Percentiles rank a stretch among this genome's conserved stretches.
These are phyloP conservation scores for Apamea anceps DNA, from an alignment of 2,888 invertebrate species.

Conservation along the genomic window DNA sequence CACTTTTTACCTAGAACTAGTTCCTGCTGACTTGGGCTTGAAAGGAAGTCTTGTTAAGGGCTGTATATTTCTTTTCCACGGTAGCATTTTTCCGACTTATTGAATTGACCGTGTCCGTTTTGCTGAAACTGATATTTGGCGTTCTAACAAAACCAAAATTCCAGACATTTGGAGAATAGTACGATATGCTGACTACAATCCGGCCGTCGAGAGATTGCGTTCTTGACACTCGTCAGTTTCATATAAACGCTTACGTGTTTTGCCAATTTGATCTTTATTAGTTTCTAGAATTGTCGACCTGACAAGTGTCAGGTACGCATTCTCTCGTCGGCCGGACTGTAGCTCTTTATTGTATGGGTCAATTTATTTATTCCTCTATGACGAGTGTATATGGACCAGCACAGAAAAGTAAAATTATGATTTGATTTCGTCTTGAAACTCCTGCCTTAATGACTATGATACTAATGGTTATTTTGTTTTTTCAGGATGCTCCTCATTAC, in stretches of 20 bases:
- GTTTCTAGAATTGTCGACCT: neutral
- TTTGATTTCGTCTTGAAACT: neutral
- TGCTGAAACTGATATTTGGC: constrained; percentile 40
- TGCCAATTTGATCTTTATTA: neutral
- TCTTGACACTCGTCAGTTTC: neutral
- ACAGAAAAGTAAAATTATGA: neutral
- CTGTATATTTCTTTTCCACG: constrained; percentile 16
- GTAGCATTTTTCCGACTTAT: constrained; percentile 32
- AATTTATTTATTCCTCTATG: neutral
- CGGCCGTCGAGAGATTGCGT: neutral
- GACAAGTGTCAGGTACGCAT: neutral
- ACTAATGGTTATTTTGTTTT: neutral
- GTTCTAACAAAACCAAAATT: neutral
- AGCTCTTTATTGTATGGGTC: neutral
- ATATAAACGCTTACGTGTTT: neutral
- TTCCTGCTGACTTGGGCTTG: constrained; percentile 22
- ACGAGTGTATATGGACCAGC: neutral
- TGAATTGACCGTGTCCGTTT: constrained; percentile 20
- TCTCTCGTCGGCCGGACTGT: neutral
- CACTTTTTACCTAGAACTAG: constrained; percentile 34
- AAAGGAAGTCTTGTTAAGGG: constrained; percentile 6
- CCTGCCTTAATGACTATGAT: neutral
- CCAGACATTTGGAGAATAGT: neutral
- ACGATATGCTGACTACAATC: constrained; percentile 1
- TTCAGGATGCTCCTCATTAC: no score